phyloP scores from a whole-genome alignment of 2,113 vertebrate genomes.

The Equus quagga region DNA sequence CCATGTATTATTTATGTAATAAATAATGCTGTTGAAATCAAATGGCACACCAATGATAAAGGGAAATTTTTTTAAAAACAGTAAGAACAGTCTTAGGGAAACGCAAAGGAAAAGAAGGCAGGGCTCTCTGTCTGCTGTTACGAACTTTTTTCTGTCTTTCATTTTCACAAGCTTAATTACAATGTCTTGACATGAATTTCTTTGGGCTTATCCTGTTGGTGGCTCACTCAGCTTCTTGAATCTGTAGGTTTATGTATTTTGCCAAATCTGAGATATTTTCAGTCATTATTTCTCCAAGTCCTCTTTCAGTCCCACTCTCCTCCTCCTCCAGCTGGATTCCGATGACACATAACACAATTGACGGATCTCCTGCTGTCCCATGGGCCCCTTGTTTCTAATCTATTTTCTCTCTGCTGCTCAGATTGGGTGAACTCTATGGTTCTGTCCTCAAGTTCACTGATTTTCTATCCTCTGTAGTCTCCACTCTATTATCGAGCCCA shows the following conservation, averaged over 20 bases:
- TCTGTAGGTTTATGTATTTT: neutral
- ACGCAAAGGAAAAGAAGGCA: neutral
- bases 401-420: neutral
- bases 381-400: neutral
- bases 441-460: neutral
- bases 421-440: neutral
- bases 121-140: neutral
- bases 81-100: neutral
- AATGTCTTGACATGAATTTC: neutral
- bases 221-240: neutral
- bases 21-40: neutral
- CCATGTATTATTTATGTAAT: neutral
- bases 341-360: rapidly evolving
- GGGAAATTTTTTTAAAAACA: neutral
- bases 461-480: neutral
- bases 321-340: neutral
- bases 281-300: neutral
- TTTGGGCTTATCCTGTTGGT: neutral
- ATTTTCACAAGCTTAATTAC: neutral
- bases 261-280: neutral
- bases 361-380: neutral
- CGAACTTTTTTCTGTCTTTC: neutral
- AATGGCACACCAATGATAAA: neutral
- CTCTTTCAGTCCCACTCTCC: neutral
- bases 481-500: neutral